Percentiles rank a stretch among this genome's conserved stretches.
These are phyloP conservation scores for Takifugu rubripes DNA, from an alignment of 2,797 vertebrate species.

Conservation along the genomic window DNA sequence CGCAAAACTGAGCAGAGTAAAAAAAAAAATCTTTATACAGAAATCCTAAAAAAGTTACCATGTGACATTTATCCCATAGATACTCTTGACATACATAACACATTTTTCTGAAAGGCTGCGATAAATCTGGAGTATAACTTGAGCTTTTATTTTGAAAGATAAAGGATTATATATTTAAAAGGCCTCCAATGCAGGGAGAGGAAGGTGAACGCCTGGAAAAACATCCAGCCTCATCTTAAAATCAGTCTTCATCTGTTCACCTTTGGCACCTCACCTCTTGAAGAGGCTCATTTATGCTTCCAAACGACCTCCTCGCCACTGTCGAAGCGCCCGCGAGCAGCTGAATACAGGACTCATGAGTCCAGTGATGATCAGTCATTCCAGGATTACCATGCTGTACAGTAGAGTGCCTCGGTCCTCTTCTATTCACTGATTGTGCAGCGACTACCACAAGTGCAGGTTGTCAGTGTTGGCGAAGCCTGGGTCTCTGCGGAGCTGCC, in stretches of 20 bases:
- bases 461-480: conserved; percentile 82
- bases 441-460: conserved; percentile 81
- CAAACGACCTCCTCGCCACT: not conserved
- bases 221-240: conserved; percentile 21
- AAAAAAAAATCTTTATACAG: conserved; percentile 14
- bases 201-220: conserved; percentile 12
- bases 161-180: not conserved
- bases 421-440: not conserved
- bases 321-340: not conserved
- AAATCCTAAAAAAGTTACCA: not conserved
- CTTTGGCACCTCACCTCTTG: conserved; percentile 44
- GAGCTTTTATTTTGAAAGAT: conserved; percentile 7
- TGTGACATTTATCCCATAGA: conserved; percentile 8
- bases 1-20: conserved; percentile 1
- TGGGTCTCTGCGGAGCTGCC: conserved; percentile 81
- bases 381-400: not conserved
- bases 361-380: not conserved
- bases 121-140: conserved; percentile 6
- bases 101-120: conserved; percentile 6
- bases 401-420: not conserved
- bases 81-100: conserved; percentile 15
- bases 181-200: conserved; percentile 7
- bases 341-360: not conserved
- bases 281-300: conserved; percentile 38
- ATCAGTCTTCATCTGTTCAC: conserved; percentile 44